A percentile compares a stretch with the other conserved stretches of the same genome.
These are phyloP conservation scores for Spodoptera litura DNA, from an alignment of 1,140 invertebrate genomes.

Conservation along the genomic window DNA sequence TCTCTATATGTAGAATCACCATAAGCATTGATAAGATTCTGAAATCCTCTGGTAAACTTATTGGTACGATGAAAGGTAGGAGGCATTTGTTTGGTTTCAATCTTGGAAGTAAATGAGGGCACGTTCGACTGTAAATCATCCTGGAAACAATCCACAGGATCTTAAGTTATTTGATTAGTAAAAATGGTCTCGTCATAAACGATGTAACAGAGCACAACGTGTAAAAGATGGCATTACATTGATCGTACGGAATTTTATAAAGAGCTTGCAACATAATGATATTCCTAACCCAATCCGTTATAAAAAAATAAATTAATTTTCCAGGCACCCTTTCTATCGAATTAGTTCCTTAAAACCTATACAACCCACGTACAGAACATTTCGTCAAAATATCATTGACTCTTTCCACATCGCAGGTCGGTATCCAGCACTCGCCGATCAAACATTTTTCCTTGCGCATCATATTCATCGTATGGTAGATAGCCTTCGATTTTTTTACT, in stretches of 20 bases:
- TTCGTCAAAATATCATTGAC: constrained; percentile 93
- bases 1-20: constrained; percentile 91
- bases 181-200: no score
- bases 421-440: constrained; percentile 97
- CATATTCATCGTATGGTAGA: constrained; percentile 87
- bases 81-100: constrained; percentile 87
- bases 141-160: constrained; percentile 77
- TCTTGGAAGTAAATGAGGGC: constrained; percentile 95
- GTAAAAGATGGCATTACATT: no score
- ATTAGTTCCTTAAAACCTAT: neutral
- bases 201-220: no score
- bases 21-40: constrained; percentile 93
- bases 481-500: constrained; percentile 93
- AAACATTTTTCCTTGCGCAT: constrained; percentile 92
- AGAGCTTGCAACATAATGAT: no score
- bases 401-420: constrained; percentile 90
- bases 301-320: no score
- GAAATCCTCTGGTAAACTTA: constrained; percentile 93
- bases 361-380: constrained; percentile 90
- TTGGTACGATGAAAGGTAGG: constrained; percentile 93
- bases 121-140: constrained; percentile 93
- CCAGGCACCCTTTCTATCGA: no score
- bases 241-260: no score
- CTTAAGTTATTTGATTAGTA: no score
- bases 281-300: no score